phyloP scores from a whole-genome alignment of 2,113 vertebrate species.

The Ciconia maguari region DNA sequence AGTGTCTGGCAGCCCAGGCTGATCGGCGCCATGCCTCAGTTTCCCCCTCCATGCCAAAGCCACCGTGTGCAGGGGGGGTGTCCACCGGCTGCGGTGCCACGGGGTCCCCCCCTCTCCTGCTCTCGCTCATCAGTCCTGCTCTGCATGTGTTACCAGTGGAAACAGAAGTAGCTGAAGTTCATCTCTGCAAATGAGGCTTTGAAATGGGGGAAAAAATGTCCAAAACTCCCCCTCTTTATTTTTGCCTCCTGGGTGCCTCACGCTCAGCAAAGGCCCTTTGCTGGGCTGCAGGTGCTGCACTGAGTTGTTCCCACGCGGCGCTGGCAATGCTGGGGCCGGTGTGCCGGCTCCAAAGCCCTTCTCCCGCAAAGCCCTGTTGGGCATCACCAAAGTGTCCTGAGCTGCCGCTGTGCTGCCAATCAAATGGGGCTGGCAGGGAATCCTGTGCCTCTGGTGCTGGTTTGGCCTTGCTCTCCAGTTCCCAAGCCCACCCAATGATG shows the following conservation, averaged over 20 bases:
- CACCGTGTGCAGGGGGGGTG: neutral
- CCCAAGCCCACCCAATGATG: neutral
- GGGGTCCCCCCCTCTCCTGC: neutral
- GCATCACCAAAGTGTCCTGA: neutral
- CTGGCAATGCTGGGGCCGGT: rapidly evolving
- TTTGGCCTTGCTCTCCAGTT: neutral
- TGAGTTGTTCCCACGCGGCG: rapidly evolving
- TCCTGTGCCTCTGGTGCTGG: neutral
- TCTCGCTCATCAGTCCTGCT: neutral
- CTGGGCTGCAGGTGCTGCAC: neutral
- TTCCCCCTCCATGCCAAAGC: neutral
- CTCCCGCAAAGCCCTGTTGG: neutral
- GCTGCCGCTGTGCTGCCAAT: rapidly evolving
- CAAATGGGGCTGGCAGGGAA: neutral
- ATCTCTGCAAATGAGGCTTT: neutral
- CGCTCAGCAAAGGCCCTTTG: neutral
- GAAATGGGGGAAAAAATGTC: neutral
- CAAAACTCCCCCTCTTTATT: neutral
- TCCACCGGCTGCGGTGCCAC: rapidly evolving
- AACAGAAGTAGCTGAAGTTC: neutral
- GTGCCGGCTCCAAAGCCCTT: neutral
- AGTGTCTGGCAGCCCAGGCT: too few species aligned
- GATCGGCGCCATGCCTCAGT: rapidly evolving
- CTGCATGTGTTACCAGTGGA: neutral
- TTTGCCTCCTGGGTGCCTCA: neutral